Evolutionary conservation across 2,888 invertebrate genomes (phyloP).

Genomic region (Amphiduros pacificus): DNA sequence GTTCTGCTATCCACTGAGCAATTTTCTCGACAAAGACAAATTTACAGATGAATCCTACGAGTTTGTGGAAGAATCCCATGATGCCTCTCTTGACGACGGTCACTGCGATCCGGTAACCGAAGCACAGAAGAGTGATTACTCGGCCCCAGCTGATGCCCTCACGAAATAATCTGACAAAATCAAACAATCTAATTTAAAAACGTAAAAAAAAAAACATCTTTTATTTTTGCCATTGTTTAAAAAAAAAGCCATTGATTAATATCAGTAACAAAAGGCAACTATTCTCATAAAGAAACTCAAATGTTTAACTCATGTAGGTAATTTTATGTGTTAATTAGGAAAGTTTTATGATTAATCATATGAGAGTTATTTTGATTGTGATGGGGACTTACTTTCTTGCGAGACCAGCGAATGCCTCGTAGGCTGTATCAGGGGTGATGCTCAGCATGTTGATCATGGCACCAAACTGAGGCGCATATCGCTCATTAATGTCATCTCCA

Average conservation of each 20-base stretch:
- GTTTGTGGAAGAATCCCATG: constrained; percentile 44
- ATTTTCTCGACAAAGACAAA: constrained; percentile 52
- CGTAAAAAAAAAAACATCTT: too few relatives aligned
- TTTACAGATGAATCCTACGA: constrained; percentile 48
- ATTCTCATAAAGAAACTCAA: too few relatives aligned
- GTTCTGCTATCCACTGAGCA: constrained; percentile 55
- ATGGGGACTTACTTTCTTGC: constrained; percentile 50
- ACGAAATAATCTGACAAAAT: constrained; percentile 46
- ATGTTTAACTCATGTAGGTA: too few relatives aligned
- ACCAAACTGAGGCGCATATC: constrained; percentile 49
- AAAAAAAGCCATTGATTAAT: too few relatives aligned
- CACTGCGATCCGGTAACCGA: constrained; percentile 57
- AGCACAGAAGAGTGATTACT: constrained; percentile 55
- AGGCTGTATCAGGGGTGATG: constrained; percentile 44
- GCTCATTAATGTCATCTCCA: constrained; percentile 54
- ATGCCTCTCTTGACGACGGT: constrained; percentile 42
- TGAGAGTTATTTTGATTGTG: too few relatives aligned
- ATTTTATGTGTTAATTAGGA: too few relatives aligned
- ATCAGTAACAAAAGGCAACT: too few relatives aligned
- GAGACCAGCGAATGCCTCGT: constrained; percentile 52
- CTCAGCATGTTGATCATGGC: constrained; percentile 46
- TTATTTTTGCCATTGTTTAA: too few relatives aligned
- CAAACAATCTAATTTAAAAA: too few relatives aligned
- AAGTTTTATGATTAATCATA: too few relatives aligned
- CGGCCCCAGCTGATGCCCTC: constrained; percentile 56